These are phyloP conservation scores for Dicyrtoma fusca DNA, from an alignment of 2,888 invertebrate genomes.

Conservation along the genomic window DNA sequence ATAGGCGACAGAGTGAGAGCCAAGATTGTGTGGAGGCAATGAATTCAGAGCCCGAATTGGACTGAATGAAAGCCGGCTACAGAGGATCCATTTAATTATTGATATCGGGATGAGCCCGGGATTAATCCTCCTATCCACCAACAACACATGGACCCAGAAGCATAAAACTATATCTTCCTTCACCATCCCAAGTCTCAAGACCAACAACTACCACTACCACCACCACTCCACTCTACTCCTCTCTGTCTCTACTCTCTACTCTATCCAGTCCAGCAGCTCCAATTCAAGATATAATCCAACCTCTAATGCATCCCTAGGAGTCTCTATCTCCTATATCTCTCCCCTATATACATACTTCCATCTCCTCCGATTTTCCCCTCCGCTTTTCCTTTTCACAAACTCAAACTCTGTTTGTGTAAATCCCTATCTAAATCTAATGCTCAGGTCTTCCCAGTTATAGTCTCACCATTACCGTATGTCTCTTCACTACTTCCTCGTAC, in stretches of 20 bases:
- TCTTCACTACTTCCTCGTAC: not conserved
- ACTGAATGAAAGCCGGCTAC: constrained; percentile 34
- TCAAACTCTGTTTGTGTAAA: not conserved
- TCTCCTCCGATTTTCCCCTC: constrained; percentile 39
- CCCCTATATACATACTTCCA: not conserved
- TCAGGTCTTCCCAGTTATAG: no score
- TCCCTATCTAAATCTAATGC: no score
- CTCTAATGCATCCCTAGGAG: no score
- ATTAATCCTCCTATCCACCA: constrained; percentile 33
- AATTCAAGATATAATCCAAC: no score
- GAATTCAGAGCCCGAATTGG: constrained; percentile 20
- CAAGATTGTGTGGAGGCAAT: constrained; percentile 4
- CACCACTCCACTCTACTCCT: no score
- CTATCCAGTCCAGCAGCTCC: no score
- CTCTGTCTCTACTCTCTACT: no score
- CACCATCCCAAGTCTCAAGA: no score
- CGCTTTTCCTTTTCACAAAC: constrained; percentile 37
- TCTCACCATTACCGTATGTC: not conserved
- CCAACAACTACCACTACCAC: no score
- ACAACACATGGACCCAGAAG: constrained; percentile 4
- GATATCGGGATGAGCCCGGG: constrained; percentile 40
- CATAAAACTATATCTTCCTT: constrained; percentile 12
- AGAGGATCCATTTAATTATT: constrained; percentile 39
- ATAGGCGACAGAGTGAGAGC: no score
- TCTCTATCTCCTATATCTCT: no score